These are phyloP conservation scores for Neostethus bicornis DNA, from an alignment of 2,797 vertebrate species.

Conservation along the genomic window DNA sequence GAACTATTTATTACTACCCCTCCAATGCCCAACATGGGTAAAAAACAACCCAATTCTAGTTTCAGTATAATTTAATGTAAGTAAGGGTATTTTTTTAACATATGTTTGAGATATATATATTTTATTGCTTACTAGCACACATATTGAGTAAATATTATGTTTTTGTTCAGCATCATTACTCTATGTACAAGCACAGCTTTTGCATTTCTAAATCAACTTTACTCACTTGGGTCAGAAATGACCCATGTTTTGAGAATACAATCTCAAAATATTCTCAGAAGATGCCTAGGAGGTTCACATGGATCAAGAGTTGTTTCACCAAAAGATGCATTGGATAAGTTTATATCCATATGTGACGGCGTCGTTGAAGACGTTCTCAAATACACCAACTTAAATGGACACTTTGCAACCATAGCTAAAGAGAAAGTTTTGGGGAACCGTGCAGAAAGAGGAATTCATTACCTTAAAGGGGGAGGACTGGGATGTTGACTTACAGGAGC, in stretches of 20 bases:
- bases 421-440: neutral
- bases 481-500: too few species aligned
- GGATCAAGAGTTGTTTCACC: neutral
- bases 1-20: neutral
- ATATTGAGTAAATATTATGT: neutral
- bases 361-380: slow-evolving; percentile 2
- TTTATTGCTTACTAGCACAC: slow-evolving; percentile 1
- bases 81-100: neutral
- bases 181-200: slow-evolving; percentile 1
- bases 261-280: neutral
- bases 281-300: neutral
- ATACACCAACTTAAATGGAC: neutral
- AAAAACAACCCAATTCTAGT: slow-evolving; percentile 5
- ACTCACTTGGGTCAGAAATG: neutral
- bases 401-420: neutral
- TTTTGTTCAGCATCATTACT: slow-evolving; percentile 4
- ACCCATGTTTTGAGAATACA: neutral
- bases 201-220: neutral
- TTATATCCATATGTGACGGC: neutral
- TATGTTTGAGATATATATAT: neutral
- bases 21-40: neutral
- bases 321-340: neutral
- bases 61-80: neutral
- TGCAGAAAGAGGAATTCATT: neutral
- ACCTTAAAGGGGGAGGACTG: neutral